Evolutionary conservation across 2,113 vertebrate genomes (phyloP).

Genomic region (Caloenas nicobarica): DNA sequence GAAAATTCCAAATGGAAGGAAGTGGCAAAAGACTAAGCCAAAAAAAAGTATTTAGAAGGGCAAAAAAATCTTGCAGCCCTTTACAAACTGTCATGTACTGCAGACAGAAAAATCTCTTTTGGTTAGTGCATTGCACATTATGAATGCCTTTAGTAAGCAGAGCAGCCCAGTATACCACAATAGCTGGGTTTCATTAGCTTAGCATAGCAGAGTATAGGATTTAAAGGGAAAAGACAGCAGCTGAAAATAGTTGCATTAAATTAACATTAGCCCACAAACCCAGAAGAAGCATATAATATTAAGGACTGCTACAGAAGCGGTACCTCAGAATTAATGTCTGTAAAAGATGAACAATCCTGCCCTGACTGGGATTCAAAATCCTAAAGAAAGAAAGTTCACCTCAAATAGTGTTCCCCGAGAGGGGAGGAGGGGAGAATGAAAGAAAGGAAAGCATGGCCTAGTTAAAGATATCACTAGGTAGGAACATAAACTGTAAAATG

Average conservation of each 20-base stretch:
- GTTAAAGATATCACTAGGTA: slow-evolving; percentile 33
- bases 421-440: background rate
- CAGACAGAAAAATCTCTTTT: slow-evolving; percentile 5
- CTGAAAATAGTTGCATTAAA: slow-evolving; percentile 53
- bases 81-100: background rate
- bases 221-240: slow-evolving; percentile 40
- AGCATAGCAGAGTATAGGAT: background rate
- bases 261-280: slow-evolving; percentile 49
- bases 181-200: slow-evolving; percentile 4
- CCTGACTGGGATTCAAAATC: slow-evolving; percentile 10
- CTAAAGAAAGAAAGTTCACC: slow-evolving; percentile 16
- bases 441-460: background rate
- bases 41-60: background rate
- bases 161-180: background rate
- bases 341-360: background rate
- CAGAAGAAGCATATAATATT: slow-evolving; percentile 21
- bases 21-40: background rate
- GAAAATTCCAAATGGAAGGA: background rate
- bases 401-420: background rate
- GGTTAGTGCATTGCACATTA: background rate
- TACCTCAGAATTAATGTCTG: slow-evolving; percentile 11
- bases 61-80: background rate
- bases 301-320: background rate
- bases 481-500: slow-evolving; percentile 4
- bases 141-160: background rate